phyloP scores from a whole-genome alignment of 2,888 invertebrate genomes.

The Cynaeus angustus region DNA sequence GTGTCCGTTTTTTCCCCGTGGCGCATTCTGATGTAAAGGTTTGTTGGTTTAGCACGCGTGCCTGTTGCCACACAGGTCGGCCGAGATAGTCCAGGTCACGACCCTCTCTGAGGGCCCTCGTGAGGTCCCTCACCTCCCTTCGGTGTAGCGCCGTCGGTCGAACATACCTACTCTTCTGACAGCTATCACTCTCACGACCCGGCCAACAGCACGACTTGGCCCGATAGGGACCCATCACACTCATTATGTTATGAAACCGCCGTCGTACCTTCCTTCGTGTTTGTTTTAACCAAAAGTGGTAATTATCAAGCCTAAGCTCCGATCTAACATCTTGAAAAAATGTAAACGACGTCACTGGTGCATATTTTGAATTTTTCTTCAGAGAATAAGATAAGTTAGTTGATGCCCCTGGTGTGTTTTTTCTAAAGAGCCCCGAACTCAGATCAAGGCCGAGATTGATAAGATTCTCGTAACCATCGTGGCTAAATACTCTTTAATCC shows the following conservation, averaged over 20 bases:
- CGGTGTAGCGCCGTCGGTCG: slow-evolving; percentile 50
- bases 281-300: slow-evolving; percentile 65
- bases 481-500: neutral
- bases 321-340: slow-evolving; percentile 38
- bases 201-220: slow-evolving; percentile 59
- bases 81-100: slow-evolving; percentile 57
- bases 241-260: slow-evolving; percentile 47
- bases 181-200: slow-evolving; percentile 68
- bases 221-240: slow-evolving; percentile 56
- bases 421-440: neutral
- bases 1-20: slow-evolving; percentile 15
- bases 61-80: slow-evolving; percentile 57
- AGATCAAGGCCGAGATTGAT: slow-evolving; percentile 12
- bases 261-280: slow-evolving; percentile 64
- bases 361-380: no score
- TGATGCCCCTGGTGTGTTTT: neutral
- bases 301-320: slow-evolving; percentile 56
- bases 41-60: slow-evolving; percentile 56
- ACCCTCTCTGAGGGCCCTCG: slow-evolving; percentile 54
- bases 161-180: slow-evolving; percentile 61
- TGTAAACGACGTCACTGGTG: no score
- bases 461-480: slow-evolving; percentile 1
- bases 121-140: slow-evolving; percentile 49
- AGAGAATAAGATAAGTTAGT: neutral
- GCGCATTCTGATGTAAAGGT: slow-evolving; percentile 13